Conservation (phyloP, 2,888 invertebrate genomes). For the Euzetes globulus region DNA sequence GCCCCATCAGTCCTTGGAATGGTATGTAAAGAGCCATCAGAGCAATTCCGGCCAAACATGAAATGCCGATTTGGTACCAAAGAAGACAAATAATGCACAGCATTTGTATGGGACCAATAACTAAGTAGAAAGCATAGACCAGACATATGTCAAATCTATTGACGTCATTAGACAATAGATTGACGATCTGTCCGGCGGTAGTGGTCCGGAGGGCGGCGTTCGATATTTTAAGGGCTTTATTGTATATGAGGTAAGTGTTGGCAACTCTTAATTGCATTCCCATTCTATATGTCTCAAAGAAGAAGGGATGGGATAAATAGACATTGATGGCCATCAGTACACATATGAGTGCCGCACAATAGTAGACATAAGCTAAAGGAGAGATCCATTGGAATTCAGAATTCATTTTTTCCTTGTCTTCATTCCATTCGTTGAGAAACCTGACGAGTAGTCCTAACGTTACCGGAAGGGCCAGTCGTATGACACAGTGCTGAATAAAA, state of each 20-base stretch:
- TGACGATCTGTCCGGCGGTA: conserved; percentile 83
- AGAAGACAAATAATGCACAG: conserved; percentile 69
- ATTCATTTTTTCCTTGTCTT: not conserved
- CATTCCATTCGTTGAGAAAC: conserved; percentile 42
- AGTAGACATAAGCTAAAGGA: conserved; percentile 54
- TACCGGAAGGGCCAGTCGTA: conserved; percentile 7
- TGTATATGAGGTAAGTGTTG: conserved; percentile 70
- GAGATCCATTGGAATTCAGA: not conserved
- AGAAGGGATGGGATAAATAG: conserved; percentile 74
- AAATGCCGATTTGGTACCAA: conserved; percentile 64
- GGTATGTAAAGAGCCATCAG: conserved; percentile 74
- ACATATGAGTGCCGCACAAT: conserved; percentile 65
- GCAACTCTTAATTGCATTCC: conserved; percentile 57
- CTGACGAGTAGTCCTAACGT: conserved; percentile 12
- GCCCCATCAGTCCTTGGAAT: conserved; percentile 62
- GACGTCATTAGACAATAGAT: conserved; percentile 91
- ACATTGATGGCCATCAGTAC: conserved; percentile 69
- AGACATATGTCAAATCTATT: conserved; percentile 81
- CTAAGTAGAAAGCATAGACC: conserved; percentile 78
- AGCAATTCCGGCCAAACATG: conserved; percentile 62
- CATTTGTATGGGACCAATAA: conserved; percentile 80
- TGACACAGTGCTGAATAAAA: not conserved
- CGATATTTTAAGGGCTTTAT: conserved; percentile 57
- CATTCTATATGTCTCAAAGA: conserved; percentile 69
- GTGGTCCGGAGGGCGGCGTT: conserved; percentile 76